phyloP scores from a whole-genome alignment of 2,113 vertebrate genomes.

The Sitta europaea region DNA sequence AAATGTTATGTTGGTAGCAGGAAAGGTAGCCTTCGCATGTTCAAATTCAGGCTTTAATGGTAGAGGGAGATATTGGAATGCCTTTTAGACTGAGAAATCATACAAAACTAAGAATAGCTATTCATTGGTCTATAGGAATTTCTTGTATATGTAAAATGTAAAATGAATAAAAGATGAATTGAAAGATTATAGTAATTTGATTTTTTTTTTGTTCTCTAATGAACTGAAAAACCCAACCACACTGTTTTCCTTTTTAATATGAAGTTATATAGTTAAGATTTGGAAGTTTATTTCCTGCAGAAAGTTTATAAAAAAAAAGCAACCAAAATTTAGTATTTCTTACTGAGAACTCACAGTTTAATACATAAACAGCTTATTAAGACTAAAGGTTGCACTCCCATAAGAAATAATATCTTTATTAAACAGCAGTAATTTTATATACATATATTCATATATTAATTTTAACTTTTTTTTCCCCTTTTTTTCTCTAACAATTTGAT shows the following conservation, averaged over 20 bases:
- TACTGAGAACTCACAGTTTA: background rate
- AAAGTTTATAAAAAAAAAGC: background rate
- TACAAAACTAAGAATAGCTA: background rate
- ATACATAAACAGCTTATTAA: background rate
- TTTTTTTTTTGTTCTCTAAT: background rate
- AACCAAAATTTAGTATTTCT: background rate
- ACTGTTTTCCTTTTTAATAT: background rate
- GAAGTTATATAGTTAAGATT: background rate
- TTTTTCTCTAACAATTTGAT: background rate
- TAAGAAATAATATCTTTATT: background rate
- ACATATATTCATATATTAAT: background rate
- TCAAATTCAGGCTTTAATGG: background rate
- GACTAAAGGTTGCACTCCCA: background rate
- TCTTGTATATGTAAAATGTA: background rate
- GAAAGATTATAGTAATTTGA: background rate
- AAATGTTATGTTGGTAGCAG: background rate
- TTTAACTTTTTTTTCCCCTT: fast-evolving
- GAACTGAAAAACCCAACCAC: background rate
- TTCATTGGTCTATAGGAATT: background rate
- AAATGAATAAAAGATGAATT: background rate
- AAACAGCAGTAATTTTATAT: background rate
- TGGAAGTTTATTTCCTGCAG: background rate
- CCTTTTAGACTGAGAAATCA: background rate
- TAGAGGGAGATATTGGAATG: background rate
- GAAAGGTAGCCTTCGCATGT: background rate